Evolutionary conservation across 2,797 vertebrate species (phyloP), one percentile per base, ranked within the genome.

Genomic region (Rhabdomys pumilio): DNA sequence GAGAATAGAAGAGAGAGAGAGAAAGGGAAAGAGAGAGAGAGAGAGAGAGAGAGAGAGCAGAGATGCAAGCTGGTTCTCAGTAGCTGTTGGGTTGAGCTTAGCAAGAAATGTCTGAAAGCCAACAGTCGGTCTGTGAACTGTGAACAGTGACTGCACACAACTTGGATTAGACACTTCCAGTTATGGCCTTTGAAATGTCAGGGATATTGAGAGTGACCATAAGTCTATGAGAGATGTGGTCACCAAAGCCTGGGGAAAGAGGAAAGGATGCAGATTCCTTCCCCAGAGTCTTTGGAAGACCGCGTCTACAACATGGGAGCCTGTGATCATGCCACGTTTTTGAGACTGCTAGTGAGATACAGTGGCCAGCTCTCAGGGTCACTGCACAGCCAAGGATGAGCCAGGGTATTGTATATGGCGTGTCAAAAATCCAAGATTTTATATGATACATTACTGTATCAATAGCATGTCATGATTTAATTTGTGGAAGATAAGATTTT

Each of bases 291-390:
- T 79, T 34, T 57, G 67, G 34, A 87, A 94, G 34, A 55, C 3
- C 2, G 44, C 15, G 15, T 73, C 17, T 67, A 38, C 63, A 63
- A 47, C 2, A 61, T 75, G 67, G 59, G 13, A 93, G 61, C 10
- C 24, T 20, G 15, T 31, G n/a, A 20, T 17, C 34, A 22, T 1
- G 12, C 31, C 15, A 3, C 1, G 3, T 0, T 47, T 29, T 80
- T 55, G 20, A 47, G 2, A 26, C 29, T 34, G 44, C 67, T 83
- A 41, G 4, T 9, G 26, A 59, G 2, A 34, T 7, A 10, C 0
- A 9, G 13, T 0, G 4, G 59, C 50, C 13, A 29, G 11, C 1
- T 75, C 5, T 4, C 4, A 29, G 50, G 73, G 53, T 34, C 38
- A 59, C n/a, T 76, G 31, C 7, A 20, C 0, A 92, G 55, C 31